Conservation (phyloP, 1,140 invertebrate genomes). For the Drosophila erecta region DNA sequence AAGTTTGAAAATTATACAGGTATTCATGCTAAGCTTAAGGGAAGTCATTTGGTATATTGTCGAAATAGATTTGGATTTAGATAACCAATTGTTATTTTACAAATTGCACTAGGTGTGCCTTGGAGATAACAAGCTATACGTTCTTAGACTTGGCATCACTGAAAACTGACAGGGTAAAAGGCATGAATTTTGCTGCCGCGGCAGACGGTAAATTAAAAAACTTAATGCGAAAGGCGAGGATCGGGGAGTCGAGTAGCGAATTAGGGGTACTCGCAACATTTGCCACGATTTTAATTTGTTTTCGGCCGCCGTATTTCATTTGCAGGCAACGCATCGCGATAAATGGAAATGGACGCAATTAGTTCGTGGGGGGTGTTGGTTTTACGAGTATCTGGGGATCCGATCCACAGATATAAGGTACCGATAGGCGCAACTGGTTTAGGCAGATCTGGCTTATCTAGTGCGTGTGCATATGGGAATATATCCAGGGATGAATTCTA, state of each 20-base stretch:
- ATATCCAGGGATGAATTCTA: slow-evolving; percentile 33
- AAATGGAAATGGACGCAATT: slow-evolving; percentile 76
- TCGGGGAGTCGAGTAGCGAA: not conserved
- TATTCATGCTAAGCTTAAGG: too few species aligned
- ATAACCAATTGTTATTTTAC: too few species aligned
- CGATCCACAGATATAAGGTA: slow-evolving; percentile 7
- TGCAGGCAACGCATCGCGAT: slow-evolving; percentile 59
- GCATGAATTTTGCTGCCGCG: slow-evolving; percentile 45
- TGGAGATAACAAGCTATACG: too few species aligned
- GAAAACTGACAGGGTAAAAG: not conserved
- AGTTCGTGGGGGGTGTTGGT: slow-evolving; percentile 72
- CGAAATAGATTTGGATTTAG: too few species aligned
- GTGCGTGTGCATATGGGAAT: slow-evolving; percentile 29
- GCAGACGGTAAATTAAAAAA: slow-evolving; percentile 63
- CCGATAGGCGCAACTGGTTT: slow-evolving; percentile 47
- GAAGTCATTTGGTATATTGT: too few species aligned
- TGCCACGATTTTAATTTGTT: slow-evolving; percentile 79
- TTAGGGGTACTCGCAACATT: slow-evolving; percentile 44
- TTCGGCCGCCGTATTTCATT: slow-evolving; percentile 65
- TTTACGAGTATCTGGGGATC: slow-evolving; percentile 22
- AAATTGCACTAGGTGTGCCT: not conserved
- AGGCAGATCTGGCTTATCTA: slow-evolving; percentile 37
- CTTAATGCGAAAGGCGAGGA: slow-evolving; percentile 51
- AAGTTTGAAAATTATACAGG: not conserved
- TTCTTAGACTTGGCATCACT: not conserved